Evolutionary conservation across 2,113 vertebrate species (phyloP).

Genomic region (Scytalopus superciliaris): DNA sequence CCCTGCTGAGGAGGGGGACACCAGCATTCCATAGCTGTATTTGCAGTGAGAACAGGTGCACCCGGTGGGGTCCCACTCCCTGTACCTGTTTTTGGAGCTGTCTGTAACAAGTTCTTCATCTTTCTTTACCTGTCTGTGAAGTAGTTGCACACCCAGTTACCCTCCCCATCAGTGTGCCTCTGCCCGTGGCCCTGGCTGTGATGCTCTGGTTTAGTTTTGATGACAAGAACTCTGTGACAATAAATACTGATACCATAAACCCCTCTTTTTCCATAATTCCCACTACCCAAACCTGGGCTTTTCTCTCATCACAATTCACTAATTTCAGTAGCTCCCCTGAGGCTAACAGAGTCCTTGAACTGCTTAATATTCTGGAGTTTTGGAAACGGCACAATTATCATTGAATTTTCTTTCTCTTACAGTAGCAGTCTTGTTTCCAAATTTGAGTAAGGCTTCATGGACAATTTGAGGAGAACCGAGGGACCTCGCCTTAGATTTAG

Average conservation of each 20-base stretch:
- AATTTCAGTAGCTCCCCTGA: conserved; percentile 8
- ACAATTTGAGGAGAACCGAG: not conserved
- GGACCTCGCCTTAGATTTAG: not conserved
- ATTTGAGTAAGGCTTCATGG: not conserved
- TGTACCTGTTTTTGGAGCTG: not conserved
- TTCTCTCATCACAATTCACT: not conserved
- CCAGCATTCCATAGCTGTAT: not conserved
- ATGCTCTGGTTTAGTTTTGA: not conserved
- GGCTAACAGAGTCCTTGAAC: conserved; percentile 52
- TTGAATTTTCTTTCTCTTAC: not conserved
- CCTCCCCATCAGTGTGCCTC: not conserved
- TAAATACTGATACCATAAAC: not conserved
- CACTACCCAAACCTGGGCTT: not conserved
- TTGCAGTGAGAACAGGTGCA: not conserved
- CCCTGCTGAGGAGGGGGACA: not conserved
- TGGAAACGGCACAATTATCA: not conserved
- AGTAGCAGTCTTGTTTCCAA: not conserved
- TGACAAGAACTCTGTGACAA: not conserved
- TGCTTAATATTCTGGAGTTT: conserved; percentile 28
- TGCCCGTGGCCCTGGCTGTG: not conserved
- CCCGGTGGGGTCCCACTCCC: not conserved
- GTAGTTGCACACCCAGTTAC: not conserved
- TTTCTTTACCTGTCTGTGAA: not conserved
- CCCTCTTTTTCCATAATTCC: not conserved
- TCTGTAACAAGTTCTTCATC: not conserved